Evolutionary conservation across 2,888 invertebrate genomes (phyloP).

Genomic region (Xylota sylvarum): DNA sequence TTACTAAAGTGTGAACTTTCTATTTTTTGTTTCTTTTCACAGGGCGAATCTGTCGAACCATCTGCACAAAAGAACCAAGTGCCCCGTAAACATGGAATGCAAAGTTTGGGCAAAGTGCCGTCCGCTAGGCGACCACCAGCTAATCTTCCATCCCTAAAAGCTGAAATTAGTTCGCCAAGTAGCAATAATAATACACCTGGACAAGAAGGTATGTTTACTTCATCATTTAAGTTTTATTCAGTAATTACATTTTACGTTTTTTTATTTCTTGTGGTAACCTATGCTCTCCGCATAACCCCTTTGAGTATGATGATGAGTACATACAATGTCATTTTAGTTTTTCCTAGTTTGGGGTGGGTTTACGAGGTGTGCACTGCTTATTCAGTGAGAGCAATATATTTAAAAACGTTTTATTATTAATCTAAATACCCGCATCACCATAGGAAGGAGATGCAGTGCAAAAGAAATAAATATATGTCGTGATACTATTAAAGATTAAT

Average conservation of each 20-base stretch:
- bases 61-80: conserved; percentile 95
- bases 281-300: too few relatives aligned
- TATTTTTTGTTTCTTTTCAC: conserved; percentile 78
- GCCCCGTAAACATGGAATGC: conserved; percentile 99
- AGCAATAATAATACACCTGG: conserved; percentile 80
- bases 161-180: conserved; percentile 89
- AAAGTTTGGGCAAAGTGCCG: conserved; percentile 99
- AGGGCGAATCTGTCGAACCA: conserved; percentile 95
- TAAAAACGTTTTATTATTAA: too few relatives aligned
- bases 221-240: not conserved
- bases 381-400: too few relatives aligned
- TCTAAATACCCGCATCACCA: too few relatives aligned
- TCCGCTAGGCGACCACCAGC: conserved; percentile 99
- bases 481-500: too few relatives aligned
- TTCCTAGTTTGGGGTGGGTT: too few relatives aligned
- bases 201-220: conserved; percentile 79
- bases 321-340: too few relatives aligned
- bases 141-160: conserved; percentile 99
- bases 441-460: too few relatives aligned
- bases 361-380: too few relatives aligned
- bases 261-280: too few relatives aligned
- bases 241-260: not conserved
- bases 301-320: too few relatives aligned
- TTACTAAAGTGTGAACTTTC: conserved; percentile 39
- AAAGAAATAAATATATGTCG: too few relatives aligned